Evolutionary conservation across 2,113 vertebrate genomes (phyloP), one percentile per base, ranked within the genome.

Genomic region (Grallaria varia): DNA sequence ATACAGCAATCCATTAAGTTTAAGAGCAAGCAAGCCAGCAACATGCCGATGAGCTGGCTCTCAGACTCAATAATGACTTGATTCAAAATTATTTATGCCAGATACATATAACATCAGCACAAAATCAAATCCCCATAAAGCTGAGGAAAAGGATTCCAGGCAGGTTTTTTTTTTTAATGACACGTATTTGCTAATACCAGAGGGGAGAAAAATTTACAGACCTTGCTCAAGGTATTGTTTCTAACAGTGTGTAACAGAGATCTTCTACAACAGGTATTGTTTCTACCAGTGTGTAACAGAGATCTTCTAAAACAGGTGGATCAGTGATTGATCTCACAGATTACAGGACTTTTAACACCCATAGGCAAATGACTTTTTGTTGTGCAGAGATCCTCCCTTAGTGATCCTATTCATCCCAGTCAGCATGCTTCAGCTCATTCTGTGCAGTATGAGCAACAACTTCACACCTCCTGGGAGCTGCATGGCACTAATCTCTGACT

Each of bases 51-150:
- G 55, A 93, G 44, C 39, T 56, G 22, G 79, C 47, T 86, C 83
- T 86, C 56, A 63, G 21, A 67, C 21, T 80, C 55, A 24, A 35
- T 42, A 86, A 85, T 62, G 55, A 90, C 72, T 95, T 86, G 68
- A 30, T 74, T 95, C 35, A 64, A 68, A 86, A 87, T 55, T n/a
- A 52, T 78, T 92, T 77, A 59, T 75, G 73, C 64, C 84, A 89
- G 71, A 90, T n/a, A 81, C 42, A 71, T 62, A 62, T 12, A 94
- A 73, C 40, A 80, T 83, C 67, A 92, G 42, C 63, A 84, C 47
- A 92, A 92, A 93, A 87, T 45, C 68, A 84, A 81, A 87, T 80
- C 30, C 39, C 17, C 77, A 64, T 84, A 89, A 96, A 95, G 89
- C 71, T 66, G 14, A 22, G 16, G 33, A 8, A 87, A 75, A 90